Evolutionary conservation across 2,113 vertebrate genomes (phyloP).

Genomic region (Ptilorrhoa leucosticta): DNA sequence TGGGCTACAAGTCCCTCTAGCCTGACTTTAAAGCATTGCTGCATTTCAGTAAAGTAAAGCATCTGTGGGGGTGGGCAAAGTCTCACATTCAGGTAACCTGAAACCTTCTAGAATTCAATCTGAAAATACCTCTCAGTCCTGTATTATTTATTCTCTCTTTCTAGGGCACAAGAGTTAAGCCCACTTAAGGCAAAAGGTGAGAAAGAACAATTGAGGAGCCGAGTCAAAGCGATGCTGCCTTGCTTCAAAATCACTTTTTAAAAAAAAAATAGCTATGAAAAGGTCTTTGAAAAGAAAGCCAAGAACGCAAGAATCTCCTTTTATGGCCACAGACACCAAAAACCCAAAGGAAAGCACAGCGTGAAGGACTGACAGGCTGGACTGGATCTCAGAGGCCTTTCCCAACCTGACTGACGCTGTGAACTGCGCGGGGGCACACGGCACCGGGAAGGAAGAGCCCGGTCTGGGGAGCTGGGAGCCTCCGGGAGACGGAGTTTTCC

Average conservation of each 20-base stretch:
- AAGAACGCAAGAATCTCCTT: background rate
- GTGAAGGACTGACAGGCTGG: background rate
- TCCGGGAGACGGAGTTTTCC: fast-evolving
- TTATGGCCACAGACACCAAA: background rate
- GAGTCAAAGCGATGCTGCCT: background rate
- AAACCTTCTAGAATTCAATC: background rate
- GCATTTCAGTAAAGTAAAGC: background rate
- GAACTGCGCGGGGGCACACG: fast-evolving
- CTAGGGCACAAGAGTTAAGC: background rate
- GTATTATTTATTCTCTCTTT: background rate
- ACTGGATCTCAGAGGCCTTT: background rate
- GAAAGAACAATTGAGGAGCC: background rate
- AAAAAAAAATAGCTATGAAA: background rate
- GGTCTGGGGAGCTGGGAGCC: background rate
- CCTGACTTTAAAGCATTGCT: fast-evolving
- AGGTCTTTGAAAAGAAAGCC: background rate
- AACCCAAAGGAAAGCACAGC: background rate
- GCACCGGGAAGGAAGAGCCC: background rate
- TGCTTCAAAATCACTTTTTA: background rate
- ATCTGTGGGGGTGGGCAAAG: background rate
- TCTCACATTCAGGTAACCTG: background rate
- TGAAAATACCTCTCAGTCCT: background rate
- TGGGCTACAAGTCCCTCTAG: fast-evolving
- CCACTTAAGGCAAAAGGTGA: conserved; percentile 31
- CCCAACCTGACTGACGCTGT: background rate